Evolutionary conservation across 2,113 vertebrate species (phyloP), one percentile per base, ranked within the genome.

Genomic region (Sylvicapra grimmia): DNA sequence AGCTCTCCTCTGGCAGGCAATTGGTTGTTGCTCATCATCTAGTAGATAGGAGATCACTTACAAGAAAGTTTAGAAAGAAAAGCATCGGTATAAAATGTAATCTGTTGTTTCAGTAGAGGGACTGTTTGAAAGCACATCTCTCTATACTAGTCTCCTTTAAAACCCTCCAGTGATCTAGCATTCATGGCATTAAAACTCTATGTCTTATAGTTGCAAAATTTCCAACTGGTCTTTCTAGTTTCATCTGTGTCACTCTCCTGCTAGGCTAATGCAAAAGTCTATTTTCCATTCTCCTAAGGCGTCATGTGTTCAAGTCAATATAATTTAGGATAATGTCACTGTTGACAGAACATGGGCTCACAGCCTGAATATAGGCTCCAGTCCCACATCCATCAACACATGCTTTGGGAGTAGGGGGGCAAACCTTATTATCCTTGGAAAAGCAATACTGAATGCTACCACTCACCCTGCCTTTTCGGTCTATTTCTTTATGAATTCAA

Each of bases 11-110:
- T 56, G 47, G 13, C 15, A 85, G 33, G 27, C 47, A 27, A 0
- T 14, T 59, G 21, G 15, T 15, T 44, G 12, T 23, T 9, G 36
- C 31, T 85, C 21, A n/a, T 33, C 9, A 4, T 91, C 51, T 23
- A 86, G 47, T 44, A 75, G 40, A 12, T 8, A n/a, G 2, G 53
- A 93, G 44, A 36, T 82, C 49, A 68, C 12, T 27, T n/a, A 51
- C 7, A 53, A 82, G 11, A 77, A 77, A 88, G 40, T 84, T 89
- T 33, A 95, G 85, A 80, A 89, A 80, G 54, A 56, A 91, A 85
- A 65, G 16, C 31, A 6, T 7, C 8, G 13, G 15, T 33, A 27
- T 88, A 86, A 83, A 54, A 58, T 85, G 86, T 79, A 61, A 36
- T 72, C 47, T 36, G 18, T 21, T 21, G 72, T 40, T 36, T 92